Base-by-base conservation (phyloP, 1,140 invertebrate genomes). In the Rhagoletis zephyria region DNA sequence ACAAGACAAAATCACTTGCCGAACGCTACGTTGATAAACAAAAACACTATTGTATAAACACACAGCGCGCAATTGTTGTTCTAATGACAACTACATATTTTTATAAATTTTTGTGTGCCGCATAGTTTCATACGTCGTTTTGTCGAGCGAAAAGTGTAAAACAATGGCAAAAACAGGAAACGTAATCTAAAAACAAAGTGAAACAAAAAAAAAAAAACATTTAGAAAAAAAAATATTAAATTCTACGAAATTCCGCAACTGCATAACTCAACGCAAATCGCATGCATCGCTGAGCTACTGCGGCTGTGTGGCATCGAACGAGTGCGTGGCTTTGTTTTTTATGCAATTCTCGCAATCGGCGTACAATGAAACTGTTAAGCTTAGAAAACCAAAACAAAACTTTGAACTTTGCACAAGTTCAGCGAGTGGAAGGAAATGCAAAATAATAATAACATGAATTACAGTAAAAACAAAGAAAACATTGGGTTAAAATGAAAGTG, bases 351-450 rank as follows among this genome's bases (percentile, higher is more conserved):
- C 45, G 16, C 51, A 81, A 48, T 2, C n/a, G 51, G 9, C 4
- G 19, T 59, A 56, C 14, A 56, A 81, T 74, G 67, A 16, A 81
- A 81, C 14, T 59, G 16, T 81, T 56, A 48, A 19, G 74, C 45
- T 56, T 56, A 51, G 48, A n/a, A 6, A 4, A 42, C 19, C 45
- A 77, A 81, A 51, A 48, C 30, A 51, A 9, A 56, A 59, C 48
- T 81, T 81, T 56, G 48, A 81, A 81, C 16, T 56, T 56, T 56
- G 6, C 74, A 14, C 30, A 30, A 81, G n/a, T 81, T 56, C n/a
- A 56, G 48, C 45, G 14, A 51, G 48, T 51, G 48, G n/a, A 77
- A 16, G 12, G 14, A 4, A 67, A 45, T 30, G 30, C 30, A 30
- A 30, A 30, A 30, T 30, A 30, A 30, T 63, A 63, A 63, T 14